Evolutionary conservation across 2,113 vertebrate genomes (phyloP).

Genomic region (Pogonocichla stellata): DNA sequence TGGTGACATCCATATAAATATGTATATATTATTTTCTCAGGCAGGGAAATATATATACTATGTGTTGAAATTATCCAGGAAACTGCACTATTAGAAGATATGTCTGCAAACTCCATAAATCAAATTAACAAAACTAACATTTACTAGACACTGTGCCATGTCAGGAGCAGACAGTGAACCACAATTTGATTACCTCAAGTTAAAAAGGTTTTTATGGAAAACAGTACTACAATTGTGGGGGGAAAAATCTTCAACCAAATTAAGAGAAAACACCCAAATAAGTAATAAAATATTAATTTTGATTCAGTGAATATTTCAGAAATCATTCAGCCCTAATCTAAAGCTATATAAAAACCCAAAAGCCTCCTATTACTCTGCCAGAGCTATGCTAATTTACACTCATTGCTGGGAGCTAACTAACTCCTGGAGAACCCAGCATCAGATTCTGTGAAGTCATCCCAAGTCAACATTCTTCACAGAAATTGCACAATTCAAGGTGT

Average conservation of each 20-base stretch:
- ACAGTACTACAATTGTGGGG: not conserved
- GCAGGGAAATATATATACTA: not conserved
- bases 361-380: not conserved
- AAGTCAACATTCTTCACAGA: not conserved
- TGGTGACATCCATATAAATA: not conserved
- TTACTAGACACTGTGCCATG: not conserved
- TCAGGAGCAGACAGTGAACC: not conserved
- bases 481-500: not conserved
- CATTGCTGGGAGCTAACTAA: not conserved
- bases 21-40: not conserved
- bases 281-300: not conserved
- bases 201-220: not conserved
- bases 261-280: not conserved
- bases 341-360: not conserved
- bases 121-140: not conserved
- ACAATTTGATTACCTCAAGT: not conserved
- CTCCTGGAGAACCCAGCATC: not conserved
- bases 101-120: not conserved
- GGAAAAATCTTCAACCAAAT: rapidly evolving
- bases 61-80: not conserved
- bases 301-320: not conserved
- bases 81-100: not conserved
- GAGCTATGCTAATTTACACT: not conserved
- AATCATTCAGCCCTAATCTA: not conserved
- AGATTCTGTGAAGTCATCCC: not conserved